phyloP scores from a whole-genome alignment of 2,113 vertebrate genomes.

The Pluvialis apricaria region DNA sequence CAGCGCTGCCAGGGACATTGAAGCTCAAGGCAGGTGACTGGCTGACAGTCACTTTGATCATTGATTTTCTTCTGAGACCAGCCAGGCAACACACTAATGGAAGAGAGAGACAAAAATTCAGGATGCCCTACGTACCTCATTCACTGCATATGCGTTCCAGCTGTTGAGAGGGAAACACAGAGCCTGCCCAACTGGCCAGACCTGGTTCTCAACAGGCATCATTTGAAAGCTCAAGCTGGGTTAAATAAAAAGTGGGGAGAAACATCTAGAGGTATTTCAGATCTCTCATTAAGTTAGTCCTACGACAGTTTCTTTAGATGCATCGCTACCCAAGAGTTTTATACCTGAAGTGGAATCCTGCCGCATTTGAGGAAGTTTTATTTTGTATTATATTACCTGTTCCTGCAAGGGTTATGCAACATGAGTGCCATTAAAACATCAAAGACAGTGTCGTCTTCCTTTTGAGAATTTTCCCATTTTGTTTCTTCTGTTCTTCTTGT shows the following conservation, averaged over 20 bases:
- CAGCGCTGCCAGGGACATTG: neutral
- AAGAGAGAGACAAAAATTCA: neutral
- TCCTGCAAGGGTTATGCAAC: neutral
- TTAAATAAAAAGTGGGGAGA: neutral
- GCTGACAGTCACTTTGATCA: too few relatives aligned
- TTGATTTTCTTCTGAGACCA: neutral
- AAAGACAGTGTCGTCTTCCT: constrained; percentile 58
- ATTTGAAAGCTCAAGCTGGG: neutral
- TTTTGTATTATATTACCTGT: neutral
- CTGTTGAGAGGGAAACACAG: neutral
- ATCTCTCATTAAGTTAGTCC: neutral
- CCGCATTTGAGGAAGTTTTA: neutral
- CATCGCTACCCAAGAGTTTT: neutral
- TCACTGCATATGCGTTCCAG: neutral
- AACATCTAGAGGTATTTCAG: neutral
- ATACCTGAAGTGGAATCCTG: neutral
- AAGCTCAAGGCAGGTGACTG: neutral
- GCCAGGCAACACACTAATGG: neutral
- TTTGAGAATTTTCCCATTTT: constrained; percentile 48
- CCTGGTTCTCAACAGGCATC: neutral
- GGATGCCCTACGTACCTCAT: neutral
- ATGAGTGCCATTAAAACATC: constrained; percentile 40
- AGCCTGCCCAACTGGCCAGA: neutral
- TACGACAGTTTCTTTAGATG: neutral
- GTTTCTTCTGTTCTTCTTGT: constrained; percentile 64